These are phyloP conservation scores for Dicrostonyx torquatus DNA, from an alignment of 2,797 vertebrate species.

Conservation along the genomic window DNA sequence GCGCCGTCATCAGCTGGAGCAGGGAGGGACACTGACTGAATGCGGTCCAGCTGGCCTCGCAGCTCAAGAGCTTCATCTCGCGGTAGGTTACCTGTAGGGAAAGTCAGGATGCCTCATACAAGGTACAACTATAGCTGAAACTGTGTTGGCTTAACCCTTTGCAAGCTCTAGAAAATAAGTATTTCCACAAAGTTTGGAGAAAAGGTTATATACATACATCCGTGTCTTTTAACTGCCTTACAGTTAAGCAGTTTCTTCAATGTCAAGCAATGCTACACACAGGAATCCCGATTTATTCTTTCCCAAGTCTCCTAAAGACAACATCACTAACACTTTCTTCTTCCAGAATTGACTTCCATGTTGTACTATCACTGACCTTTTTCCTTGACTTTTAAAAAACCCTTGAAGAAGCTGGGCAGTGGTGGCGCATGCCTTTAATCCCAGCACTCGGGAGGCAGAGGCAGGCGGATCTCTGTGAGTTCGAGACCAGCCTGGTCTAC, in stretches of 20 bases:
- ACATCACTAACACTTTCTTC: not conserved
- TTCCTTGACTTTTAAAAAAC: not conserved
- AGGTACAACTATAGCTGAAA: constrained; percentile 3
- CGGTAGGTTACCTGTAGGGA: constrained; percentile 85
- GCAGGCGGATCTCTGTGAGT: too few species aligned
- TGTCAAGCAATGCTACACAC: not conserved
- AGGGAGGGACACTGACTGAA: constrained; percentile 85
- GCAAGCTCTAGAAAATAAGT: not conserved
- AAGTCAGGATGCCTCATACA: constrained; percentile 50
- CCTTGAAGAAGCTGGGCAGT: not conserved
- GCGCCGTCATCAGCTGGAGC: constrained; percentile 81
- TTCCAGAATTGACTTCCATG: not conserved
- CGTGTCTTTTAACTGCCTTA: not conserved
- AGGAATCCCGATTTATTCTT: not conserved
- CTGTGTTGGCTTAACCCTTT: not conserved
- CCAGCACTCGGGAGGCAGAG: too few species aligned
- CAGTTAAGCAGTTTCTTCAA: constrained; percentile 15
- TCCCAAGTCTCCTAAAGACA: not conserved
- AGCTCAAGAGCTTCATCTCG: constrained; percentile 85
- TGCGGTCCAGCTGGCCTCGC: constrained; percentile 86
- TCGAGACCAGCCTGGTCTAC: too few species aligned
- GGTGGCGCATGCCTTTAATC: too few species aligned
- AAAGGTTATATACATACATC: not conserved
- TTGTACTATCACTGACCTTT: not conserved
- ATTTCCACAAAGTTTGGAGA: constrained; percentile 26